Percentiles rank a stretch among this genome's conserved stretches.
These are phyloP conservation scores for Platysteira castanea DNA, from an alignment of 2,113 vertebrate genomes.

Conservation along the genomic window DNA sequence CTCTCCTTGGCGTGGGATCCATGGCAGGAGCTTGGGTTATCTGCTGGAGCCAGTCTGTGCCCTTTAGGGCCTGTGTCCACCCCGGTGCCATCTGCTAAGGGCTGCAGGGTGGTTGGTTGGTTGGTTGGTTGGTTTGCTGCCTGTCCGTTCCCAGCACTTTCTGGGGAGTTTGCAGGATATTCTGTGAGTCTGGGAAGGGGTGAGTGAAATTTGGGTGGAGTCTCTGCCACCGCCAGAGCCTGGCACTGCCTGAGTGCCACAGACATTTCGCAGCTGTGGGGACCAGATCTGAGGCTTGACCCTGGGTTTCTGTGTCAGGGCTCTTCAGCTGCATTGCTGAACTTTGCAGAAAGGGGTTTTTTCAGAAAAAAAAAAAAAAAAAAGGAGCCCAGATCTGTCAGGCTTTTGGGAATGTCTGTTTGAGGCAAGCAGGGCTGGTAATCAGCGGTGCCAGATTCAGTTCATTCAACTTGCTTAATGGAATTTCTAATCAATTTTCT, in stretches of 20 bases:
- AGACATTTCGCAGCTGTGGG: fast-evolving
- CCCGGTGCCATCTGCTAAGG: not conserved
- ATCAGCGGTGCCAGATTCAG: not conserved
- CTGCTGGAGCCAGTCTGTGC: not conserved
- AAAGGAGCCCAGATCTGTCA: not conserved
- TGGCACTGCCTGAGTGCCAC: not conserved
- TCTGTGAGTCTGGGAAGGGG: not conserved
- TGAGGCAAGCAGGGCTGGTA: not conserved
- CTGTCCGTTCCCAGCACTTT: not conserved
- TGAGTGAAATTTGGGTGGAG: not conserved
- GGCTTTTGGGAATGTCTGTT: not conserved
- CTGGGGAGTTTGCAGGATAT: not conserved
- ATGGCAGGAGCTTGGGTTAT: not conserved
- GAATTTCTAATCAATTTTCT: constrained; percentile 37
- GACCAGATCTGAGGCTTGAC: not conserved
- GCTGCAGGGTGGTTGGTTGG: not conserved
- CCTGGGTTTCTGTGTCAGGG: not conserved
- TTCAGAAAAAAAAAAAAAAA: not conserved
- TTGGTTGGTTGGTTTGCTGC: not conserved
- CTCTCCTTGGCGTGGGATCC: not conserved
- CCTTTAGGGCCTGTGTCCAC: not conserved
- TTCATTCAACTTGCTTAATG: not conserved
- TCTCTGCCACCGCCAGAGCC: not conserved
- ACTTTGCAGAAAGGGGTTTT: not conserved
- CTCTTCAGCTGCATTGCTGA: not conserved